Conservation (phyloP, 1,140 invertebrate genomes). For the Lepidurus couesii region DNA sequence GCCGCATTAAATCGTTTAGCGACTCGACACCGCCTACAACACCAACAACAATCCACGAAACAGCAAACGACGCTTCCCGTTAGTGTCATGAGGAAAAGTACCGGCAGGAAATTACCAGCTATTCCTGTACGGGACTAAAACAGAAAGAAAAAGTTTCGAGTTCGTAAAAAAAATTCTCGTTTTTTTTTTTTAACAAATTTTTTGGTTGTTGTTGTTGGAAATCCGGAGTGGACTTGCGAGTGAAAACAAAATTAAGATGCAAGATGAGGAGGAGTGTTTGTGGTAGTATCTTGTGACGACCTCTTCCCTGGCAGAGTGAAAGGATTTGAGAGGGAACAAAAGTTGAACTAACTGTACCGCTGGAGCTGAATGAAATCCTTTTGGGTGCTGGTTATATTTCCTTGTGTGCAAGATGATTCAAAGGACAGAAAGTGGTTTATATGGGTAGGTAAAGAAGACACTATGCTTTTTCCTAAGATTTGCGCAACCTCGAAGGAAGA, state of each 20-base stretch:
- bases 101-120: not conserved
- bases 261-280: not conserved
- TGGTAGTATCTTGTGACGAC: constrained; percentile 2
- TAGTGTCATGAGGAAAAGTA: not conserved
- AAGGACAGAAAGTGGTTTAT: not conserved
- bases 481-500: not conserved
- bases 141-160: not conserved
- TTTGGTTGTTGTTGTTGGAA: not conserved
- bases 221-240: not conserved
- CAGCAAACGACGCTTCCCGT: not conserved
- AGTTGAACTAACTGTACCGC: not conserved
- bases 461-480: not conserved
- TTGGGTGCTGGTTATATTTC: not conserved
- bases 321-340: not conserved
- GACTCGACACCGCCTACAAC: not conserved
- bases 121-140: not conserved
- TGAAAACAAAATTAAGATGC: not conserved
- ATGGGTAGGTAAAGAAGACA: not conserved
- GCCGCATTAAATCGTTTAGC: not conserved
- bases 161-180: not conserved
- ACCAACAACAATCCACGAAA: not conserved
- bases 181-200: not conserved
- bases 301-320: constrained; percentile 9
- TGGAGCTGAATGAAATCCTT: constrained; percentile 1
- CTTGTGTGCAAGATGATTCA: not conserved